Evolutionary conservation across 2,113 vertebrate species (phyloP).

Genomic region (Himantopus leucocephalus): DNA sequence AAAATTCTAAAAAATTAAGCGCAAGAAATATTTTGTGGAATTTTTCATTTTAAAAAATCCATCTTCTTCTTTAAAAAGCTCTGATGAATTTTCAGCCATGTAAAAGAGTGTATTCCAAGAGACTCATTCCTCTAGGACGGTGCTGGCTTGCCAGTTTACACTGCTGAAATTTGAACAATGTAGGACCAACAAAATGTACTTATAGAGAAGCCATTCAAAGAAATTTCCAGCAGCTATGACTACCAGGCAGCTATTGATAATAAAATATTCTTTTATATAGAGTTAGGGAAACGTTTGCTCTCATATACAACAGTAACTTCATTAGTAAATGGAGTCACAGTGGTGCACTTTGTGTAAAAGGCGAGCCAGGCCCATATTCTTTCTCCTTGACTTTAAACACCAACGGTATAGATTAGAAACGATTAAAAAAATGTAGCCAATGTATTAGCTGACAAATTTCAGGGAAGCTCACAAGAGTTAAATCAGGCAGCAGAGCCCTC

Average conservation of each 20-base stretch:
- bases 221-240: not conserved
- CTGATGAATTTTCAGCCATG: not conserved
- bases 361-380: not conserved
- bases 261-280: not conserved
- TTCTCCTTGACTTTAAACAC: not conserved
- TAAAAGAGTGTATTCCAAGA: not conserved
- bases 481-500: not conserved
- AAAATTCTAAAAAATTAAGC: not conserved
- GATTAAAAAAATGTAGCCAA: not conserved
- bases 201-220: not conserved
- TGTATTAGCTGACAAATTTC: not conserved
- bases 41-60: not conserved
- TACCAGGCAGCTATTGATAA: not conserved
- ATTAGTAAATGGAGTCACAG: not conserved
- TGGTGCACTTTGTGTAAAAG: not conserved
- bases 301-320: not conserved
- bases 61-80: not conserved
- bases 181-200: not conserved
- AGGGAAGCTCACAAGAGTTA: not conserved
- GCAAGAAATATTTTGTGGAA: not conserved
- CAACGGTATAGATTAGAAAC: not conserved
- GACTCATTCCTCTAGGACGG: not conserved
- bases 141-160: not conserved
- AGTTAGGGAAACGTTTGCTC: not conserved
- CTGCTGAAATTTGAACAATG: not conserved